A percentile compares a stretch with the other conserved stretches of the same genome.
Evolutionary conservation across 2,888 invertebrate genomes (phyloP).

Genomic region (Eulithis testata): DNA sequence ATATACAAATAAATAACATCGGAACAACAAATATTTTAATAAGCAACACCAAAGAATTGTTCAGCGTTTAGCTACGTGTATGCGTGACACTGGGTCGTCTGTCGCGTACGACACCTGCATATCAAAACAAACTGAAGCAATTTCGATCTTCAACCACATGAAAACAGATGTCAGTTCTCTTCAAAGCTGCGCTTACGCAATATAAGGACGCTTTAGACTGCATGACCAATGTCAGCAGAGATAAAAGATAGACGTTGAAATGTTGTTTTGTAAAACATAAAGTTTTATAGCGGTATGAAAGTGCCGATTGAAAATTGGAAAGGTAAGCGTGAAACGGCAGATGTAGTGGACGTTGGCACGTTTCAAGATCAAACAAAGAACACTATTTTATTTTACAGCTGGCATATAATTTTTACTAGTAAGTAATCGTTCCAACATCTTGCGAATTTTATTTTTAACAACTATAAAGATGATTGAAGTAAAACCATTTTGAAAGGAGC

Average conservation of each 20-base stretch:
- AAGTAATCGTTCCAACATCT: constrained; percentile 17
- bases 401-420: constrained; percentile 16
- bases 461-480: no score
- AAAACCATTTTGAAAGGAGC: no score
- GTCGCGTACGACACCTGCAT: constrained; percentile 64
- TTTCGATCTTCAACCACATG: constrained; percentile 35
- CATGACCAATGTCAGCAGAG: constrained; percentile 72
- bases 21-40: constrained; percentile 84
- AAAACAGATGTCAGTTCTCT: constrained; percentile 35
- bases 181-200: constrained; percentile 35
- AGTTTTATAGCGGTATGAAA: constrained; percentile 74
- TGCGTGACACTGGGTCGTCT: constrained; percentile 67
- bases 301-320: constrained; percentile 76
- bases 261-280: constrained; percentile 72
- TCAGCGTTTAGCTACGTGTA: constrained; percentile 70
- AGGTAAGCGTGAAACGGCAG: constrained; percentile 81
- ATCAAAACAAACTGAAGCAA: constrained; percentile 32
- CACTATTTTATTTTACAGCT: constrained; percentile 28
- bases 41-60: constrained; percentile 80
- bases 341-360: constrained; percentile 48
- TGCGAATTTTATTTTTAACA: constrained; percentile 10
- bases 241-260: constrained; percentile 64
- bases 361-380: constrained; percentile 33
- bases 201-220: constrained; percentile 53
- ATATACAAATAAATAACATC: constrained; percentile 82